Evolutionary conservation across 2,797 vertebrate species (phyloP), one percentile per base, ranked within the genome.

Genomic region (Helostoma temminkii): DNA sequence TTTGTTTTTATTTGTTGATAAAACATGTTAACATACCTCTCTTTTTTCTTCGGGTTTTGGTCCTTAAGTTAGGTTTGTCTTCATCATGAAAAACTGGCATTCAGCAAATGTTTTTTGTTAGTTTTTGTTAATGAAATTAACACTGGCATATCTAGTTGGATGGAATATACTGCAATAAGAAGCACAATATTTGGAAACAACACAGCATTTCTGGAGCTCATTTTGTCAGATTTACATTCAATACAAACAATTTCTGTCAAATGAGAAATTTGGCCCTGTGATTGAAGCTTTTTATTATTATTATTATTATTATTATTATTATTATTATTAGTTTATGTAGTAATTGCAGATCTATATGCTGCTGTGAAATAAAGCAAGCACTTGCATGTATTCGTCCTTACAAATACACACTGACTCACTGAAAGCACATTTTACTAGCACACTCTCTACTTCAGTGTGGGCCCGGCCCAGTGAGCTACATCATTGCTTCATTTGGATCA

Each of bases 401-500:
- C 66, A 15, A 69, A 45, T 65, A 46, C 43, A 19, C 32, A 26
- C 53, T 61, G 69, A 74, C 71, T 75, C 66, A 72, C 41, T 43
- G 43, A 62, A 42, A 84, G 58, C 61, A 80, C 81, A 61, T 83
- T 83, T 37, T 55, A 81, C 74, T 65, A 55, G 68, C 66, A 57
- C 74, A 81, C 72, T 49, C 74, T 82, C 80, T 64, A 76, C 79
- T 87, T 82, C 63, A 82, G 59, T 80, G 77, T 67, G 66, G 82
- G 86, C 77, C 84, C 76, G 76, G 77, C 84, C 90, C 91, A 91
- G 82, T 91, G 91, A 93, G 87, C 93, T 93, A 92, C 91, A 93
- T 93, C 91, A 92, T 92, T 91, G 91, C 91, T 93, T 93, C 90
- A 89, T 92, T 92, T 91, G 88, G 89, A 90, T 91, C 91, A 92